Evolutionary conservation across 1,140 invertebrate species (phyloP), one percentile per base, ranked within the genome.

Genomic region (Tetragonula clypearis): DNA sequence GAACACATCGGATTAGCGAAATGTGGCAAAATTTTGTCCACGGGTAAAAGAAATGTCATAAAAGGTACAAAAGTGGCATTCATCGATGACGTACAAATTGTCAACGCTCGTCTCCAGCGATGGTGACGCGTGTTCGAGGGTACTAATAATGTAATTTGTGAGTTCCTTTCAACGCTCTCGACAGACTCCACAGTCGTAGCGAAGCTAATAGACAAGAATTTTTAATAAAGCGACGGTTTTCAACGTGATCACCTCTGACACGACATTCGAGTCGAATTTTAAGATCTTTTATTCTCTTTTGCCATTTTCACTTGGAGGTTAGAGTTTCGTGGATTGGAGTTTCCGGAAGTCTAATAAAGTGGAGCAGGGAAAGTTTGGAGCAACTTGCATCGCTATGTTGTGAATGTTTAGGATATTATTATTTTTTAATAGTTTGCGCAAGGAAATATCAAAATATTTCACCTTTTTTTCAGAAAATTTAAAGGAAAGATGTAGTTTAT

Each of bases 141-240:
- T 79, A 79, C 82, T 84, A 84, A 84, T 79, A 72, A 79, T 72
- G 65, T 84, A 84, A 84, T 84, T 84, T 84, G 82, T 79, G 56
- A 84, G 76, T 84, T 84, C 82, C 82, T 84, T 84, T 84, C 76
- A 79, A 79, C 19, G 55, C 66, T 84, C 66, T 58, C 66, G 76
- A 26, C 41, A n/a, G 76, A 35, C 35, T 71, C 79, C n/a, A 17
- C n/a, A 30, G 82, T 49, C n/a, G 62, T 41, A 12, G 12, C 81
- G 30, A 19, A 58, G 66, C 55, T 55, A 58, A 71, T 79, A 60
- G 82, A 19, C 75, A 79, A 71, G 76, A 84, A 84, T 84, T 71
- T 69, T 84, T 71, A 84, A 78, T 62, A 84, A 84, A 71, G 55
- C 56, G 65, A 1, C 9, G 49, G 74, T 69, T 78, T 62, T 75